Percentiles rank a stretch among this genome's conserved stretches.
These are phyloP conservation scores for Perognathus longimembris DNA, from an alignment of 2,113 vertebrate genomes.

Conservation along the genomic window DNA sequence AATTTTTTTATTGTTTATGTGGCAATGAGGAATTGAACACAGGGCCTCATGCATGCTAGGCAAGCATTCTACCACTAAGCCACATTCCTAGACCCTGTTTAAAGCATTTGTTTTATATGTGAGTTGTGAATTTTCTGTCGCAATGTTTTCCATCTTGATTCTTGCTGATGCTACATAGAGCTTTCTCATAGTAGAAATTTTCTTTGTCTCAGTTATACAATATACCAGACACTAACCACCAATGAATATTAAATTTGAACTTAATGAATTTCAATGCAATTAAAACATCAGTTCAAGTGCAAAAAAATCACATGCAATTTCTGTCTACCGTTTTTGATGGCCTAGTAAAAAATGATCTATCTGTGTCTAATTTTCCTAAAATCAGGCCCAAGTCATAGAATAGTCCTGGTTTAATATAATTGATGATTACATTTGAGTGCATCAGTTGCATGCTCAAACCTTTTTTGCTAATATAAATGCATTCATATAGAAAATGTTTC, in stretches of 20 bases:
- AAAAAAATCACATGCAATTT: background rate
- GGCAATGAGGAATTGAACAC: too few relatives aligned
- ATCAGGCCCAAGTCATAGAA: background rate
- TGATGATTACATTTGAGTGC: background rate
- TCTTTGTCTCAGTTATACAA: background rate
- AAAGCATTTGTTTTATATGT: background rate
- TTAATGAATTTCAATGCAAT: background rate
- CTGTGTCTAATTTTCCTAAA: background rate
- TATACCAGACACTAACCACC: background rate
- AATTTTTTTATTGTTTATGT: too few relatives aligned
- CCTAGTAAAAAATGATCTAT: background rate
- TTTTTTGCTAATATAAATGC: background rate
- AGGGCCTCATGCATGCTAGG: too few relatives aligned
- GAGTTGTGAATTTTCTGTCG: background rate
- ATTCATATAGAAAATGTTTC: background rate
- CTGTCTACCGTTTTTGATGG: background rate
- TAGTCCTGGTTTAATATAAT: background rate
- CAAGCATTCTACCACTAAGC: too few relatives aligned
- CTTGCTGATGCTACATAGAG: background rate
- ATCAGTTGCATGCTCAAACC: background rate
- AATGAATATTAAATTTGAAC: background rate
- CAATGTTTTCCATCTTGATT: background rate
- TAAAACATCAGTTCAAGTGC: background rate
- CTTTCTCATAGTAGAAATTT: background rate
- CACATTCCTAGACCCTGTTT: too few relatives aligned